Evolutionary conservation across 2,888 invertebrate genomes (phyloP).

Genomic region (Stomorhina lunata): DNA sequence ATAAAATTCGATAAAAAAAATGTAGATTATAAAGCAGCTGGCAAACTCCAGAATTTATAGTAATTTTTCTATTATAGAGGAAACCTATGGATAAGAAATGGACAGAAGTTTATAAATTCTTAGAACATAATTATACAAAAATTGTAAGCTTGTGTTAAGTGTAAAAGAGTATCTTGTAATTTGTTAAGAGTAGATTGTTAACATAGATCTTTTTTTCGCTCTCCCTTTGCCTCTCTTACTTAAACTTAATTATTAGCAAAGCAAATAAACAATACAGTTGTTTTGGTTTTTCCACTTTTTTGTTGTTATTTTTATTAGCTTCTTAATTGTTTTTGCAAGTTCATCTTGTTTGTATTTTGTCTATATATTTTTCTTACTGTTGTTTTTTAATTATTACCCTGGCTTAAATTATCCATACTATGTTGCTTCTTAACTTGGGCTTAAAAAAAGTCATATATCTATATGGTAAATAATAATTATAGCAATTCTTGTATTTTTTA

Average conservation of each 20-base stretch:
- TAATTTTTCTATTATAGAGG: too few relatives aligned
- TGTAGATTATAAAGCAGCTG: too few relatives aligned
- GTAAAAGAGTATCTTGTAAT: not conserved
- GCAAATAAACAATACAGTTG: not conserved
- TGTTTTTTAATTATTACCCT: slow-evolving; percentile 33
- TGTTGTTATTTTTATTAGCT: not conserved
- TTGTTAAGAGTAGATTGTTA: not conserved
- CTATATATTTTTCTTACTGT: not conserved
- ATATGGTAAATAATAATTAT: not conserved
- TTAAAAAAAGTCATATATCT: not conserved
- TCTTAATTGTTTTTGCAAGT: not conserved
- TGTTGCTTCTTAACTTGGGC: not conserved
- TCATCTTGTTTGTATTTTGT: not conserved
- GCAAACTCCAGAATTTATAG: too few relatives aligned
- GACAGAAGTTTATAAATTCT: too few relatives aligned
- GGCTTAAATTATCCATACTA: slow-evolving; percentile 13
- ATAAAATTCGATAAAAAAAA: too few relatives aligned
- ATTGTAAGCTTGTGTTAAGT: not conserved
- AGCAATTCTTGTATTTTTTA: not conserved
- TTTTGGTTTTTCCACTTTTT: not conserved
- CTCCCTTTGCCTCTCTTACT: not conserved
- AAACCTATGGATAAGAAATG: too few relatives aligned
- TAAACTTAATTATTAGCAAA: not conserved
- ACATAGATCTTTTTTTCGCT: not conserved
- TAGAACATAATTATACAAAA: too few relatives aligned